These are phyloP conservation scores for Bos indicus DNA, from an alignment of 2,113 vertebrate genomes.

Conservation along the genomic window DNA sequence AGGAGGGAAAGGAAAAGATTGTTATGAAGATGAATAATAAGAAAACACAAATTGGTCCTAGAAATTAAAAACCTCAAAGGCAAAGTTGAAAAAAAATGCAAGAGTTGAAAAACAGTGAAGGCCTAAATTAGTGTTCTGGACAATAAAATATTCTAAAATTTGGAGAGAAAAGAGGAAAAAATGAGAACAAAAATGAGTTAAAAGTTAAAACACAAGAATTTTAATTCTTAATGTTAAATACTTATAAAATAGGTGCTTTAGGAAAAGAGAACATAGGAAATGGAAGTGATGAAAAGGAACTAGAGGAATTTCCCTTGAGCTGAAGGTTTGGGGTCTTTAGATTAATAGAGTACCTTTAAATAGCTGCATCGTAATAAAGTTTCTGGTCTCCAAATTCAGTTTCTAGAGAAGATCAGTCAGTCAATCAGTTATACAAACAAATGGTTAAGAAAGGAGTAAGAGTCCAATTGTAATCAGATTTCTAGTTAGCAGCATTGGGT, in stretches of 20 bases:
- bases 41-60: neutral
- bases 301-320: neutral
- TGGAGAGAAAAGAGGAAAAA: neutral
- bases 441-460: neutral
- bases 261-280: neutral
- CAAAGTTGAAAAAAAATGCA: neutral
- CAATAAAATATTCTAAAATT: neutral
- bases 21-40: neutral
- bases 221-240: neutral
- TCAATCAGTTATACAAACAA: neutral
- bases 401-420: neutral
- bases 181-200: neutral
- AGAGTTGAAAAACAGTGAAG: neutral
- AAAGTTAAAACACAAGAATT: neutral
- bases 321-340: neutral
- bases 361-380: neutral
- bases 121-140: neutral
- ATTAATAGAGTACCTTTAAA: neutral
- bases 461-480: neutral
- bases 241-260: neutral
- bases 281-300: neutral
- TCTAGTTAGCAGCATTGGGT: neutral
- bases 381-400: neutral
- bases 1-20: neutral
- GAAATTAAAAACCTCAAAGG: neutral